Base-by-base conservation (phyloP, 2,113 vertebrate genomes). In the Amblyornis subalaris region DNA sequence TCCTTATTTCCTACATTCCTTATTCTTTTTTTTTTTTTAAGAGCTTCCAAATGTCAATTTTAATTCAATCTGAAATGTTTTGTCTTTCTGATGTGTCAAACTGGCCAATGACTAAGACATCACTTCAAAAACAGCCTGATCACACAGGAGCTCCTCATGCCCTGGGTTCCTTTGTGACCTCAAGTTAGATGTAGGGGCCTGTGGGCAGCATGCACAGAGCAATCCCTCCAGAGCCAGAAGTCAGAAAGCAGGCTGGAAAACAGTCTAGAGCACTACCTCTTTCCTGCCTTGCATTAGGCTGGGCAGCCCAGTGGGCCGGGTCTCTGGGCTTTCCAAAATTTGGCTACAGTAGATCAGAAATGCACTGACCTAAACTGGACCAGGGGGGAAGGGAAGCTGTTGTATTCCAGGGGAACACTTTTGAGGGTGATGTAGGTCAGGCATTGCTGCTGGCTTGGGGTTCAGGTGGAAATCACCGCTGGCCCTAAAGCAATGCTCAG, bases 11-110 rank as follows among this genome's bases (percentile, higher is more conserved):
- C 42, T 73, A 42, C 13, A 72, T 48, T 55, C 4, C 20, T 73
- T 83, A 9, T 42, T 35, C 4, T 48, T 40, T 15, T 6, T 14
- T 20, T 19, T 19, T 14, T 3, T 17, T 42, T 22, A 65, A 42
- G 21, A 48, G 28, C 10, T 94, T 92, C 15, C 31, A 94, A 86
- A 66, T 50, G 18, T 65, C n/a, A 57, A 3, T 83, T 92, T 89
- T 25, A 89, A 62, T 74, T 88, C 29, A 38, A 2, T 45, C 33
- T 74, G 55, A 70, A 89, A 74, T 58, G 2, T 33, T 86, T 70
- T 81, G 38, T 88, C 22, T 83, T 66, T 38, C 19, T 33, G 25
- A 35, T 77, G 21, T 38, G 10, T 73, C 21, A 54, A 80, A 77
- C 21, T 60, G 58, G 8, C 9, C 33, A 38, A 10, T 51, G n/a